Conservation (phyloP, 1,140 invertebrate species). For the Scylla paramamosain region DNA sequence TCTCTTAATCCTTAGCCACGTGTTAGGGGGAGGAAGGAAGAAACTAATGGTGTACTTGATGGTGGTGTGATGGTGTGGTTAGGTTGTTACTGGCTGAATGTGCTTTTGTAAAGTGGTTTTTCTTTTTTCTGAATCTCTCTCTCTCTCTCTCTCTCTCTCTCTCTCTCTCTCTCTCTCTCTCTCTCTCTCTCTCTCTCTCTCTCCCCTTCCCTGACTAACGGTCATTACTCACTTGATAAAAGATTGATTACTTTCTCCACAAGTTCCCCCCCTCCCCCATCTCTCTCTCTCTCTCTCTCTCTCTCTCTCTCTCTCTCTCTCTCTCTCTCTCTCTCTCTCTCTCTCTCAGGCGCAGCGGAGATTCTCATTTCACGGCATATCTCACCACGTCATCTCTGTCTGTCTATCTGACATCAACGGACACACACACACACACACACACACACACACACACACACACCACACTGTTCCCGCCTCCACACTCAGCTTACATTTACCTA, state of each 20-base stretch:
- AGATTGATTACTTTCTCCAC: not conserved
- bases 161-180: constrained; percentile 34
- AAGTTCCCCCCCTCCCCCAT: not conserved
- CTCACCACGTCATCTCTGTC: not conserved
- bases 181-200: constrained; percentile 54
- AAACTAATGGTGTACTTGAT: too few species aligned
- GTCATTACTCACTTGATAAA: not conserved
- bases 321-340: not conserved
- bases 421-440: constrained; percentile 36
- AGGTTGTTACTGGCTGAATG: too few species aligned
- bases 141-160: not conserved
- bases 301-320: not conserved
- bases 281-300: constrained; percentile 20
- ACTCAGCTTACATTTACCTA: too few species aligned
- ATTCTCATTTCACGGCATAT: not conserved
- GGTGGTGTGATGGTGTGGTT: too few species aligned
- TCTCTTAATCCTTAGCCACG: too few species aligned
- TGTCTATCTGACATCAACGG: not conserved
- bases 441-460: constrained; percentile 32
- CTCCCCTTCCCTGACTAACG: not conserved
- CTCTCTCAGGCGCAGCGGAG: not conserved
- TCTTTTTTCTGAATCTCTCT: not conserved
- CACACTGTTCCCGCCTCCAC: too few species aligned
- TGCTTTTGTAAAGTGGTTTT: too few species aligned
- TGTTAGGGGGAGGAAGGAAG: too few species aligned